Evolutionary conservation across 2,797 vertebrate species (phyloP).

Genomic region (Avahi laniger): DNA sequence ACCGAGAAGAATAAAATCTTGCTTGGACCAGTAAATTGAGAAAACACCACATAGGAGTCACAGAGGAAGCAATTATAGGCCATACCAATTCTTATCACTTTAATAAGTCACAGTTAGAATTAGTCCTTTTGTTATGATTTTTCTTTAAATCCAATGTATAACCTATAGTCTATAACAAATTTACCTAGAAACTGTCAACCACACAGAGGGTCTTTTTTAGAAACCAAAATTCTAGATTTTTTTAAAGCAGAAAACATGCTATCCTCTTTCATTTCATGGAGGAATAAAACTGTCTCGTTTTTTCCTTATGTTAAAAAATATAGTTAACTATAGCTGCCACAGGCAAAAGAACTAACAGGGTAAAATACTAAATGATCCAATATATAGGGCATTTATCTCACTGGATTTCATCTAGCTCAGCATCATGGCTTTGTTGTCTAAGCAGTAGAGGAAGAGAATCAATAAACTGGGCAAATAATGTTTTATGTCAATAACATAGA

Average conservation of each 20-base stretch:
- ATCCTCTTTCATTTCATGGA: slow-evolving; percentile 31
- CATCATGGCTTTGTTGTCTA: slow-evolving; percentile 7
- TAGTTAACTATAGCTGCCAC: slow-evolving; percentile 19
- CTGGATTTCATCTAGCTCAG: slow-evolving; percentile 57
- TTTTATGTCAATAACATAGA: slow-evolving; percentile 24
- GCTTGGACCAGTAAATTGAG: slow-evolving; percentile 49
- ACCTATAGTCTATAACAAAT: slow-evolving; percentile 7
- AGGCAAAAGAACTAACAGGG: neutral
- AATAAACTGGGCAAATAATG: slow-evolving; percentile 45
- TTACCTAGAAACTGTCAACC: slow-evolving; percentile 29
- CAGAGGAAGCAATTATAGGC: neutral
- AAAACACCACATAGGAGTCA: slow-evolving; percentile 39
- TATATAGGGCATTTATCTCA: neutral
- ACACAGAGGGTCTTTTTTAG: neutral
- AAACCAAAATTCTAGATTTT: slow-evolving; percentile 33
- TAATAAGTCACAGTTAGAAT: slow-evolving; percentile 37
- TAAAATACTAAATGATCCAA: slow-evolving; percentile 36
- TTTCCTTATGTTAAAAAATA: slow-evolving; percentile 17
- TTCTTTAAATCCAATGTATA: slow-evolving; percentile 15
- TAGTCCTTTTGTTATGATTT: slow-evolving; percentile 19
- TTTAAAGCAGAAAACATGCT: neutral
- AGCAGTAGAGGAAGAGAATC: slow-evolving; percentile 23
- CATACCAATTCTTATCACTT: slow-evolving; percentile 50
- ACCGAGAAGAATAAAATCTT: slow-evolving; percentile 57
- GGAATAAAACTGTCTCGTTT: neutral